These are phyloP conservation scores for Sinocyclocheilus rhinocerous DNA, from an alignment of 2,113 vertebrate species.

Conservation along the genomic window DNA sequence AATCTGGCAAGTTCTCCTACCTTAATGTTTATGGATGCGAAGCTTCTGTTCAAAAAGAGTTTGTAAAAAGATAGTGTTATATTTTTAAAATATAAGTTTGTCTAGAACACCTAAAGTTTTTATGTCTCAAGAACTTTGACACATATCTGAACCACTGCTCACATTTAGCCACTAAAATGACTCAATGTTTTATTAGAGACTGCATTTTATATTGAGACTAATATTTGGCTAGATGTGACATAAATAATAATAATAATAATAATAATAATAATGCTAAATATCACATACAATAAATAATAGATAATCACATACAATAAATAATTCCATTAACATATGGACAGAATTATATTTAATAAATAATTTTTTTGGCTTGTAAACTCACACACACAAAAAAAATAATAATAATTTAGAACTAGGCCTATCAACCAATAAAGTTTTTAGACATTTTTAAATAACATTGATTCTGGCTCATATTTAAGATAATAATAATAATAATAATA, in stretches of 20 bases:
- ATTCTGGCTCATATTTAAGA: not conserved
- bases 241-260: not conserved
- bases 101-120: not conserved
- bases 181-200: not conserved
- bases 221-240: not conserved
- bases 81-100: not conserved
- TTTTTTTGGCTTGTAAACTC: not conserved
- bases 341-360: not conserved
- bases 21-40: not conserved
- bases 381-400: not conserved
- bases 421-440: too few relatives aligned
- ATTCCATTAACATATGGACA: not conserved
- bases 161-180: not conserved
- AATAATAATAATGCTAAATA: not conserved
- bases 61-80: not conserved
- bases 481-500: not conserved
- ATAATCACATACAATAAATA: not conserved
- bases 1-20: not conserved
- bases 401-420: too few relatives aligned
- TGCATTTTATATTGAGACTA: not conserved
- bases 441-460: too few relatives aligned
- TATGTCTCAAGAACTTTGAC: not conserved
- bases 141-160: not conserved
- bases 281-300: not conserved
- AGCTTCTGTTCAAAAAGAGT: not conserved